Percentiles rank a stretch among this genome's conserved stretches.
phyloP scores from a whole-genome alignment of 2,113 vertebrate genomes.

The Nerophis lumbriciformis region DNA sequence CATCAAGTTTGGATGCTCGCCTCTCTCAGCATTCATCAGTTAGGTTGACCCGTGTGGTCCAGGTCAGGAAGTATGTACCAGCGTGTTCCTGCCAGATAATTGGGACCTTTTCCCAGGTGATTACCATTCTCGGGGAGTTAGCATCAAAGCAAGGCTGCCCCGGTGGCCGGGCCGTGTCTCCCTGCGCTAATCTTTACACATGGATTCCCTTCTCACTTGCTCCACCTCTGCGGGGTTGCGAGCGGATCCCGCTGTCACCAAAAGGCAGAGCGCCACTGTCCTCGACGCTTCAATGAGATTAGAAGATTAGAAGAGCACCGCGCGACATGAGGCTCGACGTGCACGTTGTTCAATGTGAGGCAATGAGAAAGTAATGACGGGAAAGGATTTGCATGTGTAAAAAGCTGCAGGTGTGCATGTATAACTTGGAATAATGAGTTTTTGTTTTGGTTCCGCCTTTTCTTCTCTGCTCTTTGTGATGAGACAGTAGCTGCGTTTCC shows the following conservation, averaged over 20 bases:
- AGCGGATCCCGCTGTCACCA: slow-evolving; percentile 14
- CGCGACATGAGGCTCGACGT: slow-evolving; percentile 12
- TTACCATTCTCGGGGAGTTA: slow-evolving; percentile 58
- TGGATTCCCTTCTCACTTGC: background rate
- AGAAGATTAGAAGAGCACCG: slow-evolving; percentile 21
- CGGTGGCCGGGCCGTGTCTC: slow-evolving; percentile 31
- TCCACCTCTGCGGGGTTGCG: background rate
- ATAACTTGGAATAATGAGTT: too few relatives aligned
- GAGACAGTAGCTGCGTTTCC: too few relatives aligned
- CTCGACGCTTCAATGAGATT: slow-evolving; percentile 26
- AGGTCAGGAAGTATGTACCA: slow-evolving; percentile 20
- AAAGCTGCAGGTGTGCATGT: too few relatives aligned
- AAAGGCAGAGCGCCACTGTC: slow-evolving; percentile 8
- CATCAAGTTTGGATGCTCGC: too few relatives aligned
- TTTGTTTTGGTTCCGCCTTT: too few relatives aligned
- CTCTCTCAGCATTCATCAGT: background rate
- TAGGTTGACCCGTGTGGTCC: background rate
- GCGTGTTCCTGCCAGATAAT: slow-evolving; percentile 53
- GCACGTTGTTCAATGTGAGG: slow-evolving; percentile 10
- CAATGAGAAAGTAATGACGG: slow-evolving; percentile 1
- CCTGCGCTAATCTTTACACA: slow-evolving; percentile 46
- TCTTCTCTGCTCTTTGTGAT: too few relatives aligned
- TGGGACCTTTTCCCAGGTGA: slow-evolving; percentile 64
- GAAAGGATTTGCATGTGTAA: background rate
- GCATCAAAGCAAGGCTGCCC: slow-evolving; percentile 50